Percentiles rank a stretch among this genome's conserved stretches.
These are phyloP conservation scores for Halcyon leucocephala DNA, from an alignment of 2,797 vertebrate species.

Conservation along the genomic window DNA sequence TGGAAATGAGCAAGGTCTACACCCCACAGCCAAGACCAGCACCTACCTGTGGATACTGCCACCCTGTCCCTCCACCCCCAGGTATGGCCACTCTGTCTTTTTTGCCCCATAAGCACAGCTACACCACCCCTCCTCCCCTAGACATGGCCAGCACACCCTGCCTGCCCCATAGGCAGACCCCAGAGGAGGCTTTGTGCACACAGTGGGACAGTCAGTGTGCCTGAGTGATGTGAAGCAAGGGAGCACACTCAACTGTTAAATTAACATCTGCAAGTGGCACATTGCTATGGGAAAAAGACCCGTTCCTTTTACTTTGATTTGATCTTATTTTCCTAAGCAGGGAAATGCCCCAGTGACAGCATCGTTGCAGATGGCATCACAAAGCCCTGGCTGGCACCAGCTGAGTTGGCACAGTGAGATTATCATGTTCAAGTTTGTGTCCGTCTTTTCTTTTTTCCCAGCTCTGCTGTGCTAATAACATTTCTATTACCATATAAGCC, in stretches of 20 bases:
- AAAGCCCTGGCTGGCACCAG: slow-evolving; percentile 56
- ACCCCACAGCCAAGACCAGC: background rate
- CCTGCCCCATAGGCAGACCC: background rate
- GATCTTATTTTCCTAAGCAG: slow-evolving; percentile 43
- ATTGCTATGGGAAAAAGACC: background rate
- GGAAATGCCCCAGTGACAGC: slow-evolving; percentile 51
- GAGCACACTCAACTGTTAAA: background rate
- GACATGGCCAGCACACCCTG: accelerated
- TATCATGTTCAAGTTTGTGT: slow-evolving; percentile 27
- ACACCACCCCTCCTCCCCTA: too few relatives aligned
- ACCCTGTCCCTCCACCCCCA: background rate
- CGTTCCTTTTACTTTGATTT: slow-evolving; percentile 24
- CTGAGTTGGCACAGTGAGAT: slow-evolving; percentile 53
- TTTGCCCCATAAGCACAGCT: background rate
- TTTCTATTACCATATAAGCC: background rate
- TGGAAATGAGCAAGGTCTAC: background rate
- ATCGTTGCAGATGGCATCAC: slow-evolving; percentile 59
- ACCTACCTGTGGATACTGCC: accelerated
- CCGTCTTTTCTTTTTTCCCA: slow-evolving; percentile 5
- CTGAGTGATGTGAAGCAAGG: background rate
- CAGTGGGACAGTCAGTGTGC: background rate
- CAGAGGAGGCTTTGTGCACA: background rate
- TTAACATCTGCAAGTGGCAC: slow-evolving; percentile 26
- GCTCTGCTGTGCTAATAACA: slow-evolving; percentile 40
- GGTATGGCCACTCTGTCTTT: background rate